Evolutionary conservation across 2,797 vertebrate genomes (phyloP).

Genomic region (Manis pentadactyla): DNA sequence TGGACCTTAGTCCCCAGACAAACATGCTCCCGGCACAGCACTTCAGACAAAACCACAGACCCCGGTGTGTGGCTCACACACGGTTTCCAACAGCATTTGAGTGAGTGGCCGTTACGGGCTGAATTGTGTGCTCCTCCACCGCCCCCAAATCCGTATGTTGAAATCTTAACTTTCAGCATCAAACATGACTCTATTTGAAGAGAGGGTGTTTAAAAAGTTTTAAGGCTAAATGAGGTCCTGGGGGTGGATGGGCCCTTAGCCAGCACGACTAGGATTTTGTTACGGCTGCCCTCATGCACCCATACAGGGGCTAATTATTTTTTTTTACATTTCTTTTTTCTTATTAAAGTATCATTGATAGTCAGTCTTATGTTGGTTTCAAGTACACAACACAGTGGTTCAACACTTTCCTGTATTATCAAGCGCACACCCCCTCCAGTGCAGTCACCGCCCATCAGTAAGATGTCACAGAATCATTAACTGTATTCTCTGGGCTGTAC

Average conservation of each 20-base stretch:
- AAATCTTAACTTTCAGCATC: neutral
- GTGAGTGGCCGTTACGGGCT: neutral
- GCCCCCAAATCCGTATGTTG: neutral
- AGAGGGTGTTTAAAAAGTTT: neutral
- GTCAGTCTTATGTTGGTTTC: no score
- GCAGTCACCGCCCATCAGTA: no score
- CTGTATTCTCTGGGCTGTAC: no score
- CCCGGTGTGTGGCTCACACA: neutral
- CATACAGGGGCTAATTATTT: neutral
- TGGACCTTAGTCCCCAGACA: neutral
- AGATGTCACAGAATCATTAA: no score
- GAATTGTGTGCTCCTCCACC: fast-evolving
- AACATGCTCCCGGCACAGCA: no score
- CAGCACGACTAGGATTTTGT: neutral
- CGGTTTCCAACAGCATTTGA: neutral
- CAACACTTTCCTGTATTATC: no score
- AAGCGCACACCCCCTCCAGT: no score
- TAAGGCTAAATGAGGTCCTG: neutral
- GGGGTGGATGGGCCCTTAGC: neutral
- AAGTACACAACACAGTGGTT: no score
- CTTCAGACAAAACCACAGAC: neutral
- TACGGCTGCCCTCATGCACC: fast-evolving
- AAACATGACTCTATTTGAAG: neutral
- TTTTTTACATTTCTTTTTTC: no score
- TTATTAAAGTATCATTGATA: no score